A percentile compares a stretch with the other conserved stretches of the same genome.
Evolutionary conservation across 2,888 invertebrate genomes (phyloP).

Genomic region (Xiphydria camelus): DNA sequence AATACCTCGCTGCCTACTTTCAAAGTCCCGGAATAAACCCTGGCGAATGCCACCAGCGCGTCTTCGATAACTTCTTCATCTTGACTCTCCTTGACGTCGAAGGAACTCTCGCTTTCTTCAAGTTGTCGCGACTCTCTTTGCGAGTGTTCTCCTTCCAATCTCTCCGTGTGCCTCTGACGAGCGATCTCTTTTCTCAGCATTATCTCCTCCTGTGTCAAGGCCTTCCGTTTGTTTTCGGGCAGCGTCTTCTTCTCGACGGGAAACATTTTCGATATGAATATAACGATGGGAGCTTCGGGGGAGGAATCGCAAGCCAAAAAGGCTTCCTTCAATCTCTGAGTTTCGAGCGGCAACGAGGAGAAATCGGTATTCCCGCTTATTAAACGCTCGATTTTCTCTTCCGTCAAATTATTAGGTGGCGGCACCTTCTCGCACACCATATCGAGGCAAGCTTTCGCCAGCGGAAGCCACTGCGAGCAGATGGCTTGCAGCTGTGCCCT

Average conservation of each 20-base stretch:
- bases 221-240: constrained; percentile 79
- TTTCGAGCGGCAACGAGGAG: constrained; percentile 69
- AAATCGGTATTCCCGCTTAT: constrained; percentile 74
- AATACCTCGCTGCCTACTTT: constrained; percentile 76
- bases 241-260: constrained; percentile 74
- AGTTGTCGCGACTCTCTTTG: not conserved
- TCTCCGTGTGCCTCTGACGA: constrained; percentile 67
- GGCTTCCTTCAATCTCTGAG: constrained; percentile 71
- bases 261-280: constrained; percentile 88
- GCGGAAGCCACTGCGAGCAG: constrained; percentile 86
- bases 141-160: constrained; percentile 49
- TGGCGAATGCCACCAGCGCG: constrained; percentile 87
- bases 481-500: constrained; percentile 80
- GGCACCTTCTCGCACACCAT: constrained; percentile 84
- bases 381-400: constrained; percentile 80
- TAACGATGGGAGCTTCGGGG: constrained; percentile 69
- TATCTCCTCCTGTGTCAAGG: constrained; percentile 76
- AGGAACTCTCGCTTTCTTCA: not conserved
- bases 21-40: constrained; percentile 88
- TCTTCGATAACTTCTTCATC: constrained; percentile 58
- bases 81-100: not conserved
- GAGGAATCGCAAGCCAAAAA: constrained; percentile 71
- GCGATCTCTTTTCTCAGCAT: constrained; percentile 69
- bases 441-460: constrained; percentile 79
- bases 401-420: constrained; percentile 73